Evolutionary conservation across 2,113 vertebrate species (phyloP).

Genomic region (Orientallactaga bullata): DNA sequence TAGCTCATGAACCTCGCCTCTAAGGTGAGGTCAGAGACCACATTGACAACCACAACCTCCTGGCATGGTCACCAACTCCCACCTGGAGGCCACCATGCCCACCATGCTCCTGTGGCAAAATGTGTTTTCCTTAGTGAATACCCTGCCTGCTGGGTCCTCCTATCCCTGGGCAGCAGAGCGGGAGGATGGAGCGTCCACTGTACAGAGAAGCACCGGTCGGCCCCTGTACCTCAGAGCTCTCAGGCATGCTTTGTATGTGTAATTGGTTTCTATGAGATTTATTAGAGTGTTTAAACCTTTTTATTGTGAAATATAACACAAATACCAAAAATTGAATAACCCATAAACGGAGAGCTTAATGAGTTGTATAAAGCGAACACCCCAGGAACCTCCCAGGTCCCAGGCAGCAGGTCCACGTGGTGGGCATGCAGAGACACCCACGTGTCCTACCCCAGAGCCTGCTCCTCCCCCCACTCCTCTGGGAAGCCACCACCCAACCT

Average conservation of each 20-base stretch:
- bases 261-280: slow-evolving; percentile 73
- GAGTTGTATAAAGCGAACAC: slow-evolving; percentile 58
- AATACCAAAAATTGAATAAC: slow-evolving; percentile 74
- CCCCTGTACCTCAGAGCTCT: not conserved
- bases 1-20: not conserved
- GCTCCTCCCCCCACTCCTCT: not conserved
- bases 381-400: slow-evolving; percentile 35
- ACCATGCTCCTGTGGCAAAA: not conserved
- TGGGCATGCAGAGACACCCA: not conserved
- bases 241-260: not conserved
- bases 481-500: not conserved
- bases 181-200: not conserved
- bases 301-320: slow-evolving; percentile 76
- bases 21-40: not conserved
- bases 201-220: not conserved
- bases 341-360: slow-evolving; percentile 65
- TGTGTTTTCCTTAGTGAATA: not conserved
- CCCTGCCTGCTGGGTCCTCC: not conserved
- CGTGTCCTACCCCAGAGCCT: rapidly evolving
- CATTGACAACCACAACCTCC: not conserved
- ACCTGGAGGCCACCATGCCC: not conserved
- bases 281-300: slow-evolving; percentile 71
- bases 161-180: rapidly evolving
- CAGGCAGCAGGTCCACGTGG: not conserved
- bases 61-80: not conserved